Evolutionary conservation across 2,797 vertebrate species (phyloP).

Genomic region (Chiroxiphia lanceolata): DNA sequence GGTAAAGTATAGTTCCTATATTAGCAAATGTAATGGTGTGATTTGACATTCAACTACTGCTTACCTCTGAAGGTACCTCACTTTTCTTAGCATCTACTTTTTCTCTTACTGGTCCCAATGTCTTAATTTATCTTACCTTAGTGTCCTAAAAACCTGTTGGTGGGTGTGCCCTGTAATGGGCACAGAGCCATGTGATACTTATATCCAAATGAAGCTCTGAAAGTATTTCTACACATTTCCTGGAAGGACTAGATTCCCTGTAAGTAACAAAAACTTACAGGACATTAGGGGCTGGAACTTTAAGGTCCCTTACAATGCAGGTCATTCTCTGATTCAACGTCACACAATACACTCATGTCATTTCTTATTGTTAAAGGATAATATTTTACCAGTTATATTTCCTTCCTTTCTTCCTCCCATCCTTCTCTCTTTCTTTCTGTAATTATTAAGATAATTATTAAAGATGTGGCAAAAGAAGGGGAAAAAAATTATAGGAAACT

Average conservation of each 20-base stretch:
- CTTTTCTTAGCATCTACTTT: background rate
- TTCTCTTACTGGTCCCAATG: background rate
- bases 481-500: background rate
- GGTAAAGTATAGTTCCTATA: background rate
- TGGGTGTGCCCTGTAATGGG: background rate
- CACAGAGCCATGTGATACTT: background rate
- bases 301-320: background rate
- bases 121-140: background rate
- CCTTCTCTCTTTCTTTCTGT: background rate
- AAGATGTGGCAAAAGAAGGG: background rate
- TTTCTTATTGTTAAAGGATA: background rate
- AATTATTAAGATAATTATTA: background rate
- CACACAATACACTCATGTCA: background rate
- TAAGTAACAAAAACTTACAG: background rate
- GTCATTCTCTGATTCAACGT: background rate
- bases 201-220: background rate
- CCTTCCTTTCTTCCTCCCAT: too few relatives aligned
- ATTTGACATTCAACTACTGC: background rate
- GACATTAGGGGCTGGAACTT: background rate
- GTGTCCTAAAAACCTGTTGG: background rate
- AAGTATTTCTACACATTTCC: background rate
- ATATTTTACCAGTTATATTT: background rate
- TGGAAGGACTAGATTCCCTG: background rate
- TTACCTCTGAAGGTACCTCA: background rate
- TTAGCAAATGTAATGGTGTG: background rate